Evolutionary conservation across 2,797 vertebrate species (phyloP).

Genomic region (Parambassis ranga): DNA sequence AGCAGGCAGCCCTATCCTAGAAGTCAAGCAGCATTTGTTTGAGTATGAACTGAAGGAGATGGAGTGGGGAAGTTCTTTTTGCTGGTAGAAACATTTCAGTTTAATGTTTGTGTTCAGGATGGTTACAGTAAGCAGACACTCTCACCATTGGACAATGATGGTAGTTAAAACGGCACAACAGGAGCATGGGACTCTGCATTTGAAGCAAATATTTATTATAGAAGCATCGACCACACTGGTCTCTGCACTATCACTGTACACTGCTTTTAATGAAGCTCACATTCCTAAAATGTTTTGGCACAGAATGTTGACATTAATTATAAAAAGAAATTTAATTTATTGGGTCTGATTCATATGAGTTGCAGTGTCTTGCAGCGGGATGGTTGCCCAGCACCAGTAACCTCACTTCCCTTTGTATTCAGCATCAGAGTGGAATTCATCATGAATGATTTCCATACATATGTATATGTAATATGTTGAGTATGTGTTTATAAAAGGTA

Average conservation of each 20-base stretch:
- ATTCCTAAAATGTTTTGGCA: not conserved
- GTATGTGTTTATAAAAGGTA: slow-evolving; percentile 15
- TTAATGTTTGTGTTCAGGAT: too few species aligned
- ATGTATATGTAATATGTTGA: slow-evolving; percentile 39
- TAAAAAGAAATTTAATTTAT: slow-evolving; percentile 6
- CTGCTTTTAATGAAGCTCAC: not conserved
- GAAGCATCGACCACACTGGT: not conserved
- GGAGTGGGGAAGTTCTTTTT: too few species aligned
- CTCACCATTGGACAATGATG: too few species aligned
- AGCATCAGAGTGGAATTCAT: not conserved
- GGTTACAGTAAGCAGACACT: too few species aligned
- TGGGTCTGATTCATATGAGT: not conserved
- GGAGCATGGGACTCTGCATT: too few species aligned
- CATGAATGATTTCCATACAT: slow-evolving; percentile 29
- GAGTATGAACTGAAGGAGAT: too few species aligned
- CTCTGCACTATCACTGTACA: not conserved
- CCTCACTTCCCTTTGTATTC: not conserved
- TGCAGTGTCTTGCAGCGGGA: not conserved
- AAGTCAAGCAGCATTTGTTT: too few species aligned
- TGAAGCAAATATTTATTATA: too few species aligned
- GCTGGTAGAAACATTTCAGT: too few species aligned
- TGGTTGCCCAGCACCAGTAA: not conserved
- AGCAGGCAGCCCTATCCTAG: too few species aligned
- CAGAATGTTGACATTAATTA: not conserved
- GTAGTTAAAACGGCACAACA: too few species aligned